Evolutionary conservation across 2,888 invertebrate species (phyloP).

Genomic region (Idaea straminata): DNA sequence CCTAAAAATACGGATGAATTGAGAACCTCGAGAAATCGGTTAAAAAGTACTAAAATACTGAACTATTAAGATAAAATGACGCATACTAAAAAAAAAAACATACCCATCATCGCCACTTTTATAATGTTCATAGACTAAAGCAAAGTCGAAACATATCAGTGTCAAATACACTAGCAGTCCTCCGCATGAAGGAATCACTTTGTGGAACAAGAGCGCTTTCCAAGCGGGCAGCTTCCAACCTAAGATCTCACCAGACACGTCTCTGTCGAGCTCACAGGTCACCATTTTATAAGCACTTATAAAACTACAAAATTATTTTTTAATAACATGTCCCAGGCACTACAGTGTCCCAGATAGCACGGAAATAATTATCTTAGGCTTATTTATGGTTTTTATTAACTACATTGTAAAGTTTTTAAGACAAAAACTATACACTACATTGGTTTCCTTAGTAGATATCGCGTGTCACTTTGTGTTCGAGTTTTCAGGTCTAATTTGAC

Average conservation of each 20-base stretch:
- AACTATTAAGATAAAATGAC: neutral
- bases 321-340: neutral
- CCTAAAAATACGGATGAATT: too few relatives aligned
- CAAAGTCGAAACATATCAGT: constrained; percentile 84
- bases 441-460: neutral
- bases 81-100: constrained; percentile 48
- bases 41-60: constrained; percentile 1
- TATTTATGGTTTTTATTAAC: neutral
- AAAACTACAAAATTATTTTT: constrained; percentile 2
- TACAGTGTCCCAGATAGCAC: too few relatives aligned
- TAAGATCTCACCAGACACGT: constrained; percentile 64
- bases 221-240: constrained; percentile 67
- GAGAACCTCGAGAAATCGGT: neutral
- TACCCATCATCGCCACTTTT: constrained; percentile 78
- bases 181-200: constrained; percentile 68
- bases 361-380: too few relatives aligned
- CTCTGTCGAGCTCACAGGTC: constrained; percentile 65
- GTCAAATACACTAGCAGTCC: constrained; percentile 83
- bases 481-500: neutral
- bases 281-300: constrained; percentile 51
- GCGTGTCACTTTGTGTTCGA: constrained; percentile 6
- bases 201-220: constrained; percentile 65
- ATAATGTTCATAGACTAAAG: constrained; percentile 83
- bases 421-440: constrained; percentile 16
- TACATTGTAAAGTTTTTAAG: constrained; percentile 2